Percentiles rank a stretch among this genome's conserved stretches.
phyloP scores from a whole-genome alignment of 2,888 invertebrate genomes.

The Sipunculus nudus region DNA sequence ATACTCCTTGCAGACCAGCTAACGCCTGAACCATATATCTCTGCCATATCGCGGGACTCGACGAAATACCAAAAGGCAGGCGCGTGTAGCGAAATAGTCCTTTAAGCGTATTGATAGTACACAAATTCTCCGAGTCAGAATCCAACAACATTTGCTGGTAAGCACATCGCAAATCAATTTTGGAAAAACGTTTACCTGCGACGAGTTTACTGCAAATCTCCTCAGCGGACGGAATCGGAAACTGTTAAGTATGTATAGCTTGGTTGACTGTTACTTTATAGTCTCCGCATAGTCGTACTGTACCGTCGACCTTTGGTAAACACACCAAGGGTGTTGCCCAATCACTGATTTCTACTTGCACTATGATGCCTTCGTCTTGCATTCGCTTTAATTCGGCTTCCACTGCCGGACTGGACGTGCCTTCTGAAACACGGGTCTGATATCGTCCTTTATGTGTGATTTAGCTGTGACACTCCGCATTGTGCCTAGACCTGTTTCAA shows the following conservation, averaged over 20 bases:
- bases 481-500: no score
- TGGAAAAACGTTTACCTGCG: conserved; percentile 1
- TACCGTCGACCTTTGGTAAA: not conserved
- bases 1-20: not conserved
- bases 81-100: conserved; percentile 3
- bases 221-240: conserved; percentile 11
- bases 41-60: not conserved
- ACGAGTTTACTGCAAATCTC: not conserved
- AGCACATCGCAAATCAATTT: conserved; percentile 6
- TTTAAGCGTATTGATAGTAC: conserved; percentile 5
- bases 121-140: not conserved
- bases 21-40: not conserved
- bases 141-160: conserved; percentile 5
- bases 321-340: conserved; percentile 16
- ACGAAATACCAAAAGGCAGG: conserved; percentile 2
- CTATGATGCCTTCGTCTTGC: not conserved
- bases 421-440: not conserved
- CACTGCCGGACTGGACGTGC: not conserved
- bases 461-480: no score
- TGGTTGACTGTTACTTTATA: conserved; percentile 11
- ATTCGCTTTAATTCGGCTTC: not conserved
- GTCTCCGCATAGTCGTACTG: conserved; percentile 10
- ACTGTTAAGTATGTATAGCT: not conserved
- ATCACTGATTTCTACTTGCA: not conserved
- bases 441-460: no score